These are phyloP conservation scores for Frieseomelitta varia DNA, from an alignment of 1,140 invertebrate genomes.

Conservation along the genomic window DNA sequence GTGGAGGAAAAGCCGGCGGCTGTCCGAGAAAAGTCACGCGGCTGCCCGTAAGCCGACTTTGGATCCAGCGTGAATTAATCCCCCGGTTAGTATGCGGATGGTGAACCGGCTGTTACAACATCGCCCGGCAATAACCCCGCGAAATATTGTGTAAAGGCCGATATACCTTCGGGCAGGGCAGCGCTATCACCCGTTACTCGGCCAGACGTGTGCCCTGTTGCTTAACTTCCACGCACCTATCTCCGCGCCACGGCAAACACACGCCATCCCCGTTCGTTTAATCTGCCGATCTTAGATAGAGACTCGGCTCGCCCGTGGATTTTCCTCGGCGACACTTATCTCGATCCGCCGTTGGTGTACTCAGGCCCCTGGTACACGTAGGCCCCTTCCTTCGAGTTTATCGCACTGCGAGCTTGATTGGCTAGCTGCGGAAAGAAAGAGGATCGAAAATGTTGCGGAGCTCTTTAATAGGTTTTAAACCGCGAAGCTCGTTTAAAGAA, in stretches of 20 bases:
- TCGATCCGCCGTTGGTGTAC: conserved; percentile 10
- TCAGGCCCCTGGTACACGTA: not conserved
- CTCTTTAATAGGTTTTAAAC: no score
- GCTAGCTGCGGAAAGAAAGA: not conserved
- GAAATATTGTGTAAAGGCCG: conserved; percentile 67
- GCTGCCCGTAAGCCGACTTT: conserved; percentile 31
- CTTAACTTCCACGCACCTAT: conserved; percentile 61
- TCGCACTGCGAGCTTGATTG: not conserved
- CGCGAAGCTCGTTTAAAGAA: no score
- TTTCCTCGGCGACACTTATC: conserved; percentile 16
- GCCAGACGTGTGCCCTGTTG: conserved; percentile 52
- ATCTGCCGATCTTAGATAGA: conserved; percentile 66
- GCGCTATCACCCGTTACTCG: conserved; percentile 33
- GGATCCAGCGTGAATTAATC: conserved; percentile 61
- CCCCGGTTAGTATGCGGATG: conserved; percentile 67
- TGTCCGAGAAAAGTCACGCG: conserved; percentile 29
- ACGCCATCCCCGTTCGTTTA: conserved; percentile 47
- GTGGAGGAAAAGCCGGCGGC: not conserved
- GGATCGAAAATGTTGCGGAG: no score
- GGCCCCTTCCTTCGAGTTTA: not conserved
- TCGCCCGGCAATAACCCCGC: conserved; percentile 55
- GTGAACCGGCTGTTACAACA: conserved; percentile 64
- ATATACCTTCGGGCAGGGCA: conserved; percentile 28
- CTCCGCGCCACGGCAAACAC: conserved; percentile 48
- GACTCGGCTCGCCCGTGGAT: conserved; percentile 34